phyloP scores from a whole-genome alignment of 2,797 vertebrate genomes.

The Coregonus ussuriensis region DNA sequence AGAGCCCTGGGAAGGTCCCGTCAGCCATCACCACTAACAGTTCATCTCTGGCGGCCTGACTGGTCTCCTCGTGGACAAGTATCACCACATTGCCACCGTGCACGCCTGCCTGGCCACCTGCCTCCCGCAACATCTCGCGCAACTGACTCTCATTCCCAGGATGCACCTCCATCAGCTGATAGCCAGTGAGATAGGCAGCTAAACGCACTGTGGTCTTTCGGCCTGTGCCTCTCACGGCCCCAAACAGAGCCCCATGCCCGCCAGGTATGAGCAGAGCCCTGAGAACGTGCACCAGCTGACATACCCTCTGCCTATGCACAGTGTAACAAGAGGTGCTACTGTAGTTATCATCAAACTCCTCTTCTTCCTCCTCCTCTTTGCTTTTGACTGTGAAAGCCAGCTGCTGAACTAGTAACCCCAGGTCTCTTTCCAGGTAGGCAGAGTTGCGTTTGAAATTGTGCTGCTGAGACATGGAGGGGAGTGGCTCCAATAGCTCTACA shows the following conservation, averaged over 20 bases:
- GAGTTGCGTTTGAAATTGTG: constrained; percentile 28
- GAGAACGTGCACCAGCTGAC: constrained; percentile 77
- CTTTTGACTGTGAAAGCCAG: constrained; percentile 54
- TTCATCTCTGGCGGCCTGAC: constrained; percentile 62
- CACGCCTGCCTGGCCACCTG: constrained; percentile 60
- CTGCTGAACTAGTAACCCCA: constrained; percentile 61
- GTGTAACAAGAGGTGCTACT: constrained; percentile 40
- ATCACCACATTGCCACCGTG: constrained; percentile 65
- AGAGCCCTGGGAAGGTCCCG: constrained; percentile 69
- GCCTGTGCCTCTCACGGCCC: constrained; percentile 70
- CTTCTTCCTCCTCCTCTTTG: constrained; percentile 36
- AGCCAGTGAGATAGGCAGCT: constrained; percentile 70
- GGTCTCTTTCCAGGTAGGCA: constrained; percentile 67
- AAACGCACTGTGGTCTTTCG: constrained; percentile 75
- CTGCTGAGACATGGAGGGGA: constrained; percentile 23
- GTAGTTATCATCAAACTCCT: background rate
- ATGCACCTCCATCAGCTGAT: constrained; percentile 72
- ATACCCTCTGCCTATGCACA: constrained; percentile 63
- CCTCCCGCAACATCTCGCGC: constrained; percentile 70
- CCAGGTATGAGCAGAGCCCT: constrained; percentile 74
- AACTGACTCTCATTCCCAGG: constrained; percentile 60
- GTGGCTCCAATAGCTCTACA: constrained; percentile 56
- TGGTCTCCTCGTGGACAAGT: constrained; percentile 72
- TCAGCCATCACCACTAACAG: constrained; percentile 74
- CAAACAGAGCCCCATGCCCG: constrained; percentile 79